Base-by-base conservation (phyloP, 1,140 invertebrate species). In the Globodera ellingtonae region DNA sequence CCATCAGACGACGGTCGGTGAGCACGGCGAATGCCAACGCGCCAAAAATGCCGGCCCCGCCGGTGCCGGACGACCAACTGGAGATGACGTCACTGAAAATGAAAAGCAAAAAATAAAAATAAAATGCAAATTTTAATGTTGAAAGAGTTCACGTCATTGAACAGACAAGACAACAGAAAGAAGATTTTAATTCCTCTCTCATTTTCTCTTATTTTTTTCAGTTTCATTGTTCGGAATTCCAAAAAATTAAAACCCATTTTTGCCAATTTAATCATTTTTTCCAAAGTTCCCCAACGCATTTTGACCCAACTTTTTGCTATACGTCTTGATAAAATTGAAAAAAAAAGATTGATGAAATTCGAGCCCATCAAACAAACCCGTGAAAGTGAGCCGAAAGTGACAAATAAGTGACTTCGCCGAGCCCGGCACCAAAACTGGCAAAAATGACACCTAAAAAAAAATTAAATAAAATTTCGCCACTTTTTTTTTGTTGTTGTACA, bases 61-160 rank as follows among this genome's bases (percentile, higher is more conserved):
- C 87, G 7, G 88, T 89, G 6, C 87, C 88, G 13, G 86, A 87
- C 13, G 83, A 86, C 87, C 87, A 88, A 47, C 21, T 56, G 46
- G 85, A 87, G n/a, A 88, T 83, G 18, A 80, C 80, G 65, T 82
- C 77, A 72, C 86, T 88, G 73, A 76, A 86, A 76, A 52, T 65
- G 50, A 24, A 15, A 76, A 8, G 35, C 80, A 21, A 56, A 84
- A 15, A 44, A n/a, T n/a, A n/a, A 71, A 21, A 82, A 50, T 24
- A 24, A n/a, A n/a, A n/a, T 78, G 15, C 69, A 83, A 15, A 50
- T 18, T 9, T 72, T 3, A 6, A 73, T 48, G 46, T 52, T 35
- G 35, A 35, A 35, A 35, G 35, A 35, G 35, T 3, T 2, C 35
- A 35, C 35, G 0, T 35, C 35, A 35, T 35, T 35, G 35, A 35